Evolutionary conservation across 2,797 vertebrate species (phyloP), one percentile per base, ranked within the genome.

Genomic region (Megaceryle alcyon): DNA sequence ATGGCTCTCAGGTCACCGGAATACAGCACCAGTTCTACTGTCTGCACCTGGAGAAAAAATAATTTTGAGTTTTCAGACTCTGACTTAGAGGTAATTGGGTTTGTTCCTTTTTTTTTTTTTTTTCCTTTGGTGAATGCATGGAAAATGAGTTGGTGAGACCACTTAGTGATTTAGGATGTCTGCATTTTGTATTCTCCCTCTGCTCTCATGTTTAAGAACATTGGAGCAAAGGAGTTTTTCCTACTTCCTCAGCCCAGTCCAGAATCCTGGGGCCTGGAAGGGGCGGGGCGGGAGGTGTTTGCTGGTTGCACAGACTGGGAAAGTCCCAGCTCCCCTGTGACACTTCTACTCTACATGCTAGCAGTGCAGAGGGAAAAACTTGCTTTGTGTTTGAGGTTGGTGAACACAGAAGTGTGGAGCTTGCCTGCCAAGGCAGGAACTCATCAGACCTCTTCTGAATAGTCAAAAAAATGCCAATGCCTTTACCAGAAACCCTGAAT

Each of bases 261-360:
- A 39, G 53, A 8, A 44, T 29, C 28, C 69, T 37, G 22, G 22
- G 22, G 11, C 20, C 46, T 69, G 64, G 44, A 25, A 72, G 46
- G 33, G 25, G 44, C 21, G 16, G 43, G 8, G 3, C n/a, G 35
- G 26, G 28, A 7, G 9, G 43, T 51, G 56, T 49, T 82, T 51
- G 57, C 49, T 57, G 57, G 25, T 69, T 61, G 12, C 14, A 19
- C 1, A 5, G 31, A 14, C 26, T 37, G 49, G 19, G 19, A 49
- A 44, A 12, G 18, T 29, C 26, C 22, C 33, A 43, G 35, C 70
- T 63, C 2, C 1, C 21, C 48, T 70, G 56, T 28, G 41, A 26
- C 20, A 4, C 64, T 56, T 33, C 64, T 48, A 64, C 22, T 63
- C 41, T 0, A 0, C 2, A 2, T n/a, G 18, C 26, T 31, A 31